phyloP scores from a whole-genome alignment of 53 echinoderm and acorn worm genomes.

The Temnopleurus reevesii region DNA sequence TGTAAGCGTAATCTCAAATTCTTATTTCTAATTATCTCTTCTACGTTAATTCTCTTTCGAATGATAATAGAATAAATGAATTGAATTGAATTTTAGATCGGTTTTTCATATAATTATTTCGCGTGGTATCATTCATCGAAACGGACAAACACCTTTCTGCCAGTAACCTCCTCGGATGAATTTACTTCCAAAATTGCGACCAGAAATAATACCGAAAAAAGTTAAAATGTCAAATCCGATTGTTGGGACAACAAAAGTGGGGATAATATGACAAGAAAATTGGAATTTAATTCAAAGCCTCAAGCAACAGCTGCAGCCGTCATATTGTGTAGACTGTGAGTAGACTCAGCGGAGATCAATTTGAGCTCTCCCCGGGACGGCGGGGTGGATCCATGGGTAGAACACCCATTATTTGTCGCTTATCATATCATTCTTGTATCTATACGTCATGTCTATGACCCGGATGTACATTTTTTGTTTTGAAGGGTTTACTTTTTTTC shows the following conservation, averaged over 20 bases:
- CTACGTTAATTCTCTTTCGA: no score
- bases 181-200: neutral
- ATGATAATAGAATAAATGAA: no score
- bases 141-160: neutral
- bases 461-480: neutral
- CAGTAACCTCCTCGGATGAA: neutral
- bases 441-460: neutral
- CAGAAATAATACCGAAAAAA: neutral
- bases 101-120: no score
- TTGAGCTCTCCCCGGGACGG: neutral
- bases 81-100: no score
- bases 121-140: neutral
- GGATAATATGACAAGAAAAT: slow-evolving; percentile 55
- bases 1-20: no score
- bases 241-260: slow-evolving; percentile 26
- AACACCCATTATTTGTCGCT: slow-evolving; percentile 41
- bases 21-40: no score
- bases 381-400: neutral
- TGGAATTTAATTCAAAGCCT: slow-evolving; percentile 52
- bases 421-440: slow-evolving; percentile 1
- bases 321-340: neutral
- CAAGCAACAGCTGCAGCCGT: slow-evolving; percentile 38
- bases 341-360: slow-evolving; percentile 36
- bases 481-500: no score
- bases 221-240: slow-evolving; percentile 48